Percentiles rank a stretch among this genome's conserved stretches.
Evolutionary conservation across 2,797 vertebrate species (phyloP).

Genomic region (Setipinna tenuifilis): DNA sequence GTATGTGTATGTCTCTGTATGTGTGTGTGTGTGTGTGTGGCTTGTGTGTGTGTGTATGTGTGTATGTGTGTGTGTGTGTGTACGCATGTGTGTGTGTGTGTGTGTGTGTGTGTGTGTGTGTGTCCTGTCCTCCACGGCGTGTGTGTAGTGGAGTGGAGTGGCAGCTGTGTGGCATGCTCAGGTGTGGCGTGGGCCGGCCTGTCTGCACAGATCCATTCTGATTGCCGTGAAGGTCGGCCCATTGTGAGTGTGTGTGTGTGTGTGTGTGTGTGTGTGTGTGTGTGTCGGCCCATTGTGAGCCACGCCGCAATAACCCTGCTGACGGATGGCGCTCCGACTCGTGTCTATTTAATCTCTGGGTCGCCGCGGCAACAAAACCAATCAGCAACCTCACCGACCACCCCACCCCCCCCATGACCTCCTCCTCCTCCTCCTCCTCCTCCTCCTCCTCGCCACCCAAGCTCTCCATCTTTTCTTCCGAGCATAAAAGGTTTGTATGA

Average conservation of each 20-base stretch:
- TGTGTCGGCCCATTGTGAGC: slow-evolving; percentile 69
- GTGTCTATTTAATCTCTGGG: slow-evolving; percentile 60
- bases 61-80: not conserved
- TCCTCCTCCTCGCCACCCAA: not conserved
- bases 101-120: not conserved
- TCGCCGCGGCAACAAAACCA: slow-evolving; percentile 51
- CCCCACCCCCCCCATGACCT: not conserved
- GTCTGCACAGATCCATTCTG: slow-evolving; percentile 67
- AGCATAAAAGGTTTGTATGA: slow-evolving; percentile 6
- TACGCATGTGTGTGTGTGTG: not conserved
- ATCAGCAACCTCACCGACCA: slow-evolving; percentile 42
- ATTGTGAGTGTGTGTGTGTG: too few relatives aligned
- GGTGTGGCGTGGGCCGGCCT: slow-evolving; percentile 43
- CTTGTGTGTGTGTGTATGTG: slow-evolving; percentile 5
- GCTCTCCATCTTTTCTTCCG: slow-evolving; percentile 12
- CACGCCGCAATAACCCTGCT: slow-evolving; percentile 65
- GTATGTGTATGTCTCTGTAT: not conserved
- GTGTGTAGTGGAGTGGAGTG: slow-evolving; percentile 13
- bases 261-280: too few relatives aligned
- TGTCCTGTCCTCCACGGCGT: not conserved
- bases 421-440: slow-evolving; percentile 6
- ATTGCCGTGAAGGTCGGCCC: slow-evolving; percentile 71
- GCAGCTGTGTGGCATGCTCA: slow-evolving; percentile 34
- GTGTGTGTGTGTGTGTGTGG: slow-evolving; percentile 12
- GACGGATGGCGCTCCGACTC: slow-evolving; percentile 61